Percentiles rank a stretch among this genome's conserved stretches.
phyloP scores from a whole-genome alignment of 37 sponge, comb jelly and placozoan species.

The Hexactinellida sp. region DNA sequence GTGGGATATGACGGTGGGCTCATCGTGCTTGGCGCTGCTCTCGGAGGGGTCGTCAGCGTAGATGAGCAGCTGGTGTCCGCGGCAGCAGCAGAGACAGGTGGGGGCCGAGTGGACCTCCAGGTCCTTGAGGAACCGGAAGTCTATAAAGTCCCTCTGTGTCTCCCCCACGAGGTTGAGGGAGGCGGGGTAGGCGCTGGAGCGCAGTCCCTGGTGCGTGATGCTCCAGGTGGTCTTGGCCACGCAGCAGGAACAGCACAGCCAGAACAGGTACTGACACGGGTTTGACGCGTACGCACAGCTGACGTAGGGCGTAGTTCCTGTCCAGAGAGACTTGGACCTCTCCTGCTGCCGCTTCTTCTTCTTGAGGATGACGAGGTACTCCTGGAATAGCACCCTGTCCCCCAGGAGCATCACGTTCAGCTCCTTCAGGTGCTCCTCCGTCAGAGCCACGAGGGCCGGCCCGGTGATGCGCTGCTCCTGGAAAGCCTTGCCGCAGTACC shows the following conservation, averaged over 20 bases:
- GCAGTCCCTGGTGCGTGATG: conserved; percentile 68
- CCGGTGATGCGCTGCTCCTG: conserved; percentile 45
- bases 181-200: conserved; percentile 58
- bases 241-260: conserved; percentile 54
- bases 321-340: conserved; percentile 59
- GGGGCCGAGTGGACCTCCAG: conserved; percentile 52
- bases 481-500: conserved; percentile 48
- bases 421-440: conserved; percentile 54
- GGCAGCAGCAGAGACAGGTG: conserved; percentile 60
- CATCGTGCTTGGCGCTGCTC: conserved; percentile 8
- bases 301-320: conserved; percentile 43
- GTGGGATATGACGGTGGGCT: conserved; percentile 54
- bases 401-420: conserved; percentile 44
- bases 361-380: conserved; percentile 63
- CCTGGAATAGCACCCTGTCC: conserved; percentile 53
- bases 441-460: conserved; percentile 42
- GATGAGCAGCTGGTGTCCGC: conserved; percentile 56
- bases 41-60: conserved; percentile 56
- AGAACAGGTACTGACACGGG: conserved; percentile 34
- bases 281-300: conserved; percentile 50
- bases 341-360: conserved; percentile 71
- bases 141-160: conserved; percentile 64
- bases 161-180: conserved; percentile 67
- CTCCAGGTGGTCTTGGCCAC: conserved; percentile 57
- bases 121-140: conserved; percentile 77